phyloP scores from a whole-genome alignment of 2,113 vertebrate species.

The Hylia prasina region DNA sequence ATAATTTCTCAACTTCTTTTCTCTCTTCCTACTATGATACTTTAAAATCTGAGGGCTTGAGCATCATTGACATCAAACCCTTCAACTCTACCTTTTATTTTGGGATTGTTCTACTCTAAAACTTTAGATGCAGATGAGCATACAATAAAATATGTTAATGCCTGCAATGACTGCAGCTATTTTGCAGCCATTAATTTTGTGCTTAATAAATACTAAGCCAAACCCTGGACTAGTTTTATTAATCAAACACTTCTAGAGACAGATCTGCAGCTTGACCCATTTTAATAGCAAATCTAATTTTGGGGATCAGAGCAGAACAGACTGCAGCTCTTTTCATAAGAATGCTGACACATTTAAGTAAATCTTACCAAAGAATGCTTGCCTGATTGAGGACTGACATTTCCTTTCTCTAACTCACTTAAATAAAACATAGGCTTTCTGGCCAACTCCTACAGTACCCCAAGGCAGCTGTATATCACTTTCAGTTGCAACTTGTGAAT shows the following conservation, averaged over 20 bases:
- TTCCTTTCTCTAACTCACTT: constrained; percentile 74
- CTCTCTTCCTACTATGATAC: not conserved
- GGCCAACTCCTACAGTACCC: constrained; percentile 62
- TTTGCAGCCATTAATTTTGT: constrained; percentile 54
- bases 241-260: constrained; percentile 35
- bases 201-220: constrained; percentile 46
- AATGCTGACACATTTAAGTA: constrained; percentile 72
- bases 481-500: constrained; percentile 61
- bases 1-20: not conserved
- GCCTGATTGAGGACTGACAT: constrained; percentile 73
- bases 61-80: not conserved
- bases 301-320: constrained; percentile 31
- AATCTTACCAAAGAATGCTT: constrained; percentile 71
- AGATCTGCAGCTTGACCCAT: not conserved
- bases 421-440: constrained; percentile 63
- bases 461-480: constrained; percentile 61
- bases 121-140: constrained; percentile 12
- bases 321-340: constrained; percentile 57
- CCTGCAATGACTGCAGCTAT: not conserved
- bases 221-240: not conserved
- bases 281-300: constrained; percentile 43
- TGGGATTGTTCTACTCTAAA: not conserved
- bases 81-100: constrained; percentile 18
- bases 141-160: constrained; percentile 35
- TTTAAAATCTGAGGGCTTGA: not conserved